Evolutionary conservation across 2,113 vertebrate species (phyloP), one percentile per base, ranked within the genome.

Genomic region (Thryonomys swinderianus): DNA sequence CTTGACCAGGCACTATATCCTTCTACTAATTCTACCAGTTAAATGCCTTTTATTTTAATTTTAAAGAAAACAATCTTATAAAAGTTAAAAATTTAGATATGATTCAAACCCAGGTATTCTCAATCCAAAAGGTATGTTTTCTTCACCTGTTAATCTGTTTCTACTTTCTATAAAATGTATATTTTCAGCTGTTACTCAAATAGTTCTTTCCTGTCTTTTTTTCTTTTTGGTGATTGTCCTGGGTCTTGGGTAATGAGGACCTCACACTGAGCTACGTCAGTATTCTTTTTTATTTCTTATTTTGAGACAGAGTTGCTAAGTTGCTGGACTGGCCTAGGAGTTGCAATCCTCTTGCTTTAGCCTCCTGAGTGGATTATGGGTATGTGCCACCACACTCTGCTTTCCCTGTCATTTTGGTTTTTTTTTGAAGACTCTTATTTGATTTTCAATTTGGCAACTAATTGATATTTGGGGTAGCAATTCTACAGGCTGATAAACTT

Each of bases 391-490:
- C 23, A 27, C 79, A 16, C 5, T 1, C 53, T 13, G 34, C 13
- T 82, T 40, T 55, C 9, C 32, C 53, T 18, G 18, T 27, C 82
- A 84, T 32, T 61, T n/a, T n/a, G n/a, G n/a, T 66, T 66, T 51
- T 55, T 91, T 84, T 37, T 42, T 40, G 20, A 92, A 92, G 42
- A 37, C 17, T 81, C 86, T 62, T 12, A 79, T 85, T 59, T 85
- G 69, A 83, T 90, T 87, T 94, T 23, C 74, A 86, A 61, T 83
- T 85, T 88, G 57, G 16, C 53, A 90, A 93, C 74, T 42, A 85
- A 87, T 48, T 88, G 71, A 45, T 83, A 84, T 90, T 55, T 62
- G 67, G 42, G 53, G 40, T 51, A 81, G n/a, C 30, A 32, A 30
- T 88, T 92, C 61, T 37, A 7, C 57, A 73, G 90, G 71, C 16